Evolutionary conservation across 1,140 invertebrate genomes (phyloP).

Genomic region (Drosophila parabipectinata): DNA sequence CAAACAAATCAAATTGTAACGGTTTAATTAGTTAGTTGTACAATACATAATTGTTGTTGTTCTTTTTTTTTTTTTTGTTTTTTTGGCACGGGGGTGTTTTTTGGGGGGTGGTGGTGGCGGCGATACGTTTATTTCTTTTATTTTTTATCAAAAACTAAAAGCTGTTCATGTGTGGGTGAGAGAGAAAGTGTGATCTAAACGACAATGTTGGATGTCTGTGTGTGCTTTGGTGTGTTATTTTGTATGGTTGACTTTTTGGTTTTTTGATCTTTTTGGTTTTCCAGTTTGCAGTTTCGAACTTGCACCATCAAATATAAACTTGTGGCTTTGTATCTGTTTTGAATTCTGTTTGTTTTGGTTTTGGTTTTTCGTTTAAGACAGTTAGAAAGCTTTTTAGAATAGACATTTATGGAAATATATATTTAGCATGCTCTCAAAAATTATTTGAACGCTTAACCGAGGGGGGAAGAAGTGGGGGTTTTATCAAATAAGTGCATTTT

Average conservation of each 20-base stretch:
- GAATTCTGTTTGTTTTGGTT: constrained; percentile 19
- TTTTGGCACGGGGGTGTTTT: constrained; percentile 18
- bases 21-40: constrained; percentile 73
- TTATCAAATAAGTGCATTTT: constrained; percentile 70
- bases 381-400: constrained; percentile 73
- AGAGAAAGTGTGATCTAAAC: constrained; percentile 30
- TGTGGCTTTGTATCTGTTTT: constrained; percentile 31
- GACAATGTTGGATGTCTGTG: constrained; percentile 29
- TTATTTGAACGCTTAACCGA: constrained; percentile 80
- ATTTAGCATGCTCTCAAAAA: constrained; percentile 83
- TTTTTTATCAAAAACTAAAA: constrained; percentile 54
- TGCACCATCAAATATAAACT: constrained; percentile 46
- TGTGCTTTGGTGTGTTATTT: constrained; percentile 40
- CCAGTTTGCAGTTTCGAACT: constrained; percentile 25
- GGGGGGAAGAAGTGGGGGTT: constrained; percentile 54
- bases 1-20: constrained; percentile 80
- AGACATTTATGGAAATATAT: constrained; percentile 83
- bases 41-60: constrained; percentile 64
- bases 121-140: constrained; percentile 14
- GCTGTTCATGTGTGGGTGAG: constrained; percentile 9
- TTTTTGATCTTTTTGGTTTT: constrained; percentile 29
- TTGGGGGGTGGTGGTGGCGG: constrained; percentile 9
- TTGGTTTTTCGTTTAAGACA: constrained; percentile 48
- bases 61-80: constrained; percentile 9
- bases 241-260: constrained; percentile 38